Base-by-base conservation (phyloP, 2,797 vertebrate genomes). In the Syncerus caffer region DNA sequence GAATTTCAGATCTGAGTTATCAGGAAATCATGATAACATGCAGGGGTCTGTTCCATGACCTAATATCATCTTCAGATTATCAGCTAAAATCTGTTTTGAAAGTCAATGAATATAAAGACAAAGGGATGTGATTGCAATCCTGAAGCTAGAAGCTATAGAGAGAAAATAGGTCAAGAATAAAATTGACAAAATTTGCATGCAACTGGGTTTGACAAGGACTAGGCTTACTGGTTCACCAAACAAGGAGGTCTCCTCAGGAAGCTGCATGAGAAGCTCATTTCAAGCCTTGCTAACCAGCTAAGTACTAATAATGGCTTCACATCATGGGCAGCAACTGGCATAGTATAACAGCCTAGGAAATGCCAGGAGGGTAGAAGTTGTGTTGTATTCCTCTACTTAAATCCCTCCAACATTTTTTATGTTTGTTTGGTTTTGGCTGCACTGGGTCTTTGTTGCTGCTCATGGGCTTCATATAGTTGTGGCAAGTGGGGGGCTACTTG, bases 21-120 rank as follows among this genome's bases (percentile, higher is more conserved):
- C 86, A 82, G 78, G 55, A 98, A 93, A 86, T 91, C 29, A n/a
- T 57, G 82, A 92, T 47, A 71, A 79, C 13, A 71, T 7, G 29
- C 17, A 45, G 21, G 4, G 11, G 10, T 71, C 78, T 57, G 6
- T 92, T 79, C 23, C 13, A 14, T 58, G 71, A 96, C 78, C 27
- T 86, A 91, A 79, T 88, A 57, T 29, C 67, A 9, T 62, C 38
- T 74, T 84, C 38, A 96, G 38, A 88, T 51, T 90, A 85, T 78
- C 50, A 60, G 64, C 45, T 94, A 67, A 95, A 95, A 88, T 89
- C 42, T 50, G 62, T 67, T 94, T 92, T 97, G 74, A 84, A 64
- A 88, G 79, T 76, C 34, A 96, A 85, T 89, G 51, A 93, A 17
- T 83, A 23, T 89, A 50, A 95, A 95, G 76, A 85, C 38, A 45